Evolutionary conservation across 2,113 vertebrate species (phyloP).

Genomic region (Lepidiolamprologus cunningtoni): DNA sequence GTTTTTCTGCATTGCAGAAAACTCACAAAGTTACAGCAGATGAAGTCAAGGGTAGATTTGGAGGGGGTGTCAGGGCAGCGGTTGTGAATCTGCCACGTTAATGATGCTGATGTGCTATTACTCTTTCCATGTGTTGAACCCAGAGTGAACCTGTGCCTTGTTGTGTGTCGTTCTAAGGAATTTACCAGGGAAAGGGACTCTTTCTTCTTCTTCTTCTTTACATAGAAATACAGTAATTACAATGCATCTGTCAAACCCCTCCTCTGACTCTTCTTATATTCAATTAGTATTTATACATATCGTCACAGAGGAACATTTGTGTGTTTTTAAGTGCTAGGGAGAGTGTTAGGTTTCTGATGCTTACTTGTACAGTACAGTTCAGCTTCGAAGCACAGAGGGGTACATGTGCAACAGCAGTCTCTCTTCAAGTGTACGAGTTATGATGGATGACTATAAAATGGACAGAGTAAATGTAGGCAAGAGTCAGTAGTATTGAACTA

Average conservation of each 20-base stretch:
- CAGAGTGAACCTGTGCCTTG: slow-evolving; percentile 15
- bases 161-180: neutral
- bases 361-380: slow-evolving; percentile 7
- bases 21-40: neutral
- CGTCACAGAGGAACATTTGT: slow-evolving; percentile 25
- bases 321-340: slow-evolving; percentile 44
- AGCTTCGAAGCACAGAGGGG: slow-evolving; percentile 1
- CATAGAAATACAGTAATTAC: slow-evolving; percentile 64
- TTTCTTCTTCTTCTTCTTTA: neutral
- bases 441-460: slow-evolving; percentile 39
- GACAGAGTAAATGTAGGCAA: slow-evolving; percentile 43
- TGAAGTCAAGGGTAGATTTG: neutral
- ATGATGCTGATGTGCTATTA: slow-evolving; percentile 27
- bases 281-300: slow-evolving; percentile 56
- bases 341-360: neutral
- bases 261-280: slow-evolving; percentile 43
- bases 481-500: slow-evolving; percentile 67
- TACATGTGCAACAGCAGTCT: slow-evolving; percentile 17
- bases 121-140: slow-evolving; percentile 13
- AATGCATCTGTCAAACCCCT: slow-evolving; percentile 40
- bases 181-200: neutral
- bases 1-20: neutral
- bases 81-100: neutral
- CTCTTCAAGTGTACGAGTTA: slow-evolving; percentile 20
- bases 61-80: neutral